Evolutionary conservation across 2,888 invertebrate genomes (phyloP), one percentile per base, ranked within the genome.

Genomic region (Volucella inanis): DNA sequence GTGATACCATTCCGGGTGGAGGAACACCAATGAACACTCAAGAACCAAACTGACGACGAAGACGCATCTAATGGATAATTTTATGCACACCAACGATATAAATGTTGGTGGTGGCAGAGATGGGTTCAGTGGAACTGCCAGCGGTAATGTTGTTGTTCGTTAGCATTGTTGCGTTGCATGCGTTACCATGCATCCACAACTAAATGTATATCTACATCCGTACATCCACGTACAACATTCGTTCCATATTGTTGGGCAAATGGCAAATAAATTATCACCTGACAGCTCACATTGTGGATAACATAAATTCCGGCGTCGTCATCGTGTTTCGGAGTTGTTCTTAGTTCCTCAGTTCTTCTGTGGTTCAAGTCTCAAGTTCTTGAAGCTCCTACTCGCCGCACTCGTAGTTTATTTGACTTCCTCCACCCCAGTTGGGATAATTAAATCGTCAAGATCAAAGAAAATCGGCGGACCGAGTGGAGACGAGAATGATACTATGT

Each of bases 261-360:
- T 85, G 77, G 85, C 85, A 85, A 86, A 86, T 86, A 86, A 86
- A 86, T 86, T 86, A 86, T 86, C 86, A 86, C 86, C 86, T 86
- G 86, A 86, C 86, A 86, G 86, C 86, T 86, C 77, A 61, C 77
- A 82, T 86, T 86, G 77, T 86, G 82, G 70, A 78, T 74, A 86
- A 86, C 86, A 86, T 86, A 86, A 86, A 86, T 86, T 82, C 82
- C 68, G 57, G 67, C 81, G 85, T 85, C 85, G 64, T 81, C 85
- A 55, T 76, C 81, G 41, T 15, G 31, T 54, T 14, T 70, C 22
- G 38, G 3, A 14, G 57, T 41, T 38, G 50, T 22, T 74, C 45
- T 38, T 39, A 43, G 61, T 59, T 59, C 64, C 10, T 12, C 14
- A 45, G 50, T 11, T 45, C 11, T 11, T 45, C 11, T 43, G 49